Base-by-base conservation (phyloP, 2,888 invertebrate species). In the Hoplodrina blanda region DNA sequence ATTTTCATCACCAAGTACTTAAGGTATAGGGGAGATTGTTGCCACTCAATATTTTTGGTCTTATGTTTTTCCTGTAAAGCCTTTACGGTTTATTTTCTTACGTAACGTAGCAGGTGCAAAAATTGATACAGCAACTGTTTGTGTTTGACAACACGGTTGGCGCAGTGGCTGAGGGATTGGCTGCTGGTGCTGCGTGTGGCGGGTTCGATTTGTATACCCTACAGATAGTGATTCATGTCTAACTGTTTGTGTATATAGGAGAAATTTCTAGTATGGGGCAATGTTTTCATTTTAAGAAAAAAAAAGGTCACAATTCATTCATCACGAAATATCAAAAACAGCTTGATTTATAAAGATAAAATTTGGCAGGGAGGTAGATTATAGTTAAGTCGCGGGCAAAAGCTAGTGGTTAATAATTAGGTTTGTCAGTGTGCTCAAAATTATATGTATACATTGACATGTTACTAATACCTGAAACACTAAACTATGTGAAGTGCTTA, bases 401-500 rank as follows among this genome's bases (percentile, higher is more conserved):
- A 25, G 25, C 25, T 25, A 25, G 25, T 25, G 25, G 25, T 25
- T 4, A 54, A 30, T 61, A 52, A 62, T 76, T 52, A 44, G 33
- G 11, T 44, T 54, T 49, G 50, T 61, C 20, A 63, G 63, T 78
- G 74, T 52, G 41, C 19, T 57, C 46, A 69, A 65, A 41, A 68
- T 69, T 55, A 68, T 53, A n/a, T n/a, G n/a, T n/a, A 8, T 53
- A 63, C 20, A 64, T 57, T 20, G 52, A 25, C 30, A 73, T 57
- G 57, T 64, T 50, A 57, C 44, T 66, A 46, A 62, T 62, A 77
- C 49, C 52, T 77, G 59, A 62, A 76, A 74, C 55, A 65, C 50
- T 74, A 55, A 79, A 74, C 72, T 66, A 62, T 55, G 56, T 62
- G 30, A 44, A 87, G 83, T 85, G 75, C 77, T 81, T 80, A 83